Percentiles rank a stretch among this genome's conserved stretches.
These are phyloP conservation scores for Denticeps clupeoides DNA, from an alignment of 2,797 vertebrate species.

Conservation along the genomic window DNA sequence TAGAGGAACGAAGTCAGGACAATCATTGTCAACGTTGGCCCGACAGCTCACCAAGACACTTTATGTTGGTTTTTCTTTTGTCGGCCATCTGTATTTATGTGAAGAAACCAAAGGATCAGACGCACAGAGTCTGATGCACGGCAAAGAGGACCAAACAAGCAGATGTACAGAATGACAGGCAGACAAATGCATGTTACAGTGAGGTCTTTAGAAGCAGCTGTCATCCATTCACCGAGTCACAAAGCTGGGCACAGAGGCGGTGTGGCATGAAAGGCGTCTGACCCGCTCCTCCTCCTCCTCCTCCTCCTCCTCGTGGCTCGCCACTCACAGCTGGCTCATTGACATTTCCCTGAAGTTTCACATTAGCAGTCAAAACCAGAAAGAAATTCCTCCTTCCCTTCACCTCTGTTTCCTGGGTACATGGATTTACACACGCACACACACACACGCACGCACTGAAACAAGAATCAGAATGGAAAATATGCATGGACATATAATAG, in stretches of 20 bases:
- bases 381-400: slow-evolving; percentile 17
- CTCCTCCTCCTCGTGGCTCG: slow-evolving; percentile 7
- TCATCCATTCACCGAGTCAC: slow-evolving; percentile 16
- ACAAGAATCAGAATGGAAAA: not conserved
- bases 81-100: too few species aligned
- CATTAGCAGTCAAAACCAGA: not conserved
- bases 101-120: too few species aligned
- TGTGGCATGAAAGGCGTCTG: slow-evolving; percentile 13
- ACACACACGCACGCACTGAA: not conserved
- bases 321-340: slow-evolving; percentile 18
- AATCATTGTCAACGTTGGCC: too few species aligned
- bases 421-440: not conserved
- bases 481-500: not conserved
- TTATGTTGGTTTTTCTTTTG: too few species aligned
- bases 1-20: too few species aligned
- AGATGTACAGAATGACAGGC: not conserved
- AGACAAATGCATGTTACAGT: slow-evolving; percentile 6
- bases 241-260: slow-evolving; percentile 10
- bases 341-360: slow-evolving; percentile 20
- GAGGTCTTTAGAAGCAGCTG: slow-evolving; percentile 15
- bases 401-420: slow-evolving; percentile 14
- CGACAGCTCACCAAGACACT: too few species aligned
- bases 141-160: not conserved
- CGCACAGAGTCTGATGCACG: too few species aligned
- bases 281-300: not conserved